phyloP scores from a whole-genome alignment of 1,140 invertebrate genomes.

The Psix sp. region DNA sequence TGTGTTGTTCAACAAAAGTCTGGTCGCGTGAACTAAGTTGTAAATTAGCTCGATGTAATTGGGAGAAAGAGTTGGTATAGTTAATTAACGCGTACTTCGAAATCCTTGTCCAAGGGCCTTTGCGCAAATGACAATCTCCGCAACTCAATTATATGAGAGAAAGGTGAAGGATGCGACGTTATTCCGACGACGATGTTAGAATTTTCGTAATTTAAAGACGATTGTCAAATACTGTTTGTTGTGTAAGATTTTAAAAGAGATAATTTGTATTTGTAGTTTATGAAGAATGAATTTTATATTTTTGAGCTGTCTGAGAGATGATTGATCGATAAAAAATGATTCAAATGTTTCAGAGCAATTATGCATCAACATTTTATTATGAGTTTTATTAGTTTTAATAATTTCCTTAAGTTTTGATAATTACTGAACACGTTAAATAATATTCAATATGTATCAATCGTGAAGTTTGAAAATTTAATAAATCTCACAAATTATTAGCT shows the following conservation, averaged over 20 bases:
- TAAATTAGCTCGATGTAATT: slow-evolving; percentile 5
- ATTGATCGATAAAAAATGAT: too few species aligned
- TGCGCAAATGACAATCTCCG: slow-evolving; percentile 38
- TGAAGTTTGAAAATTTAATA: too few species aligned
- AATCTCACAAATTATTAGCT: not conserved
- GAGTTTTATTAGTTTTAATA: too few species aligned
- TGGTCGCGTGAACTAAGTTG: slow-evolving; percentile 20
- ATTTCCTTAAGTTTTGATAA: too few species aligned
- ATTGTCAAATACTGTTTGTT: too few species aligned
- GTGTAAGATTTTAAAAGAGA: too few species aligned
- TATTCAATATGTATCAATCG: not conserved
- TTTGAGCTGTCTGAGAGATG: too few species aligned
- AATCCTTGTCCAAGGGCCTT: slow-evolving; percentile 37
- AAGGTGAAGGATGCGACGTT: slow-evolving; percentile 41
- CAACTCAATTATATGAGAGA: slow-evolving; percentile 15
- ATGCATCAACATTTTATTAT: too few species aligned
- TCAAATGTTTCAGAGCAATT: too few species aligned
- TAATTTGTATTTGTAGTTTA: too few species aligned
- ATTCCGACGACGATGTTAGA: slow-evolving; percentile 10
- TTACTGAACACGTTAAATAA: too few species aligned
- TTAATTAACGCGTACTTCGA: slow-evolving; percentile 21
- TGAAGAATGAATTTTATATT: too few species aligned
- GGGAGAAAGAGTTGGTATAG: slow-evolving; percentile 5
- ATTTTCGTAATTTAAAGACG: slow-evolving; percentile 35
- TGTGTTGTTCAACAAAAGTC: slow-evolving; percentile 41